A percentile compares a stretch with the other conserved stretches of the same genome.
These are phyloP conservation scores for Platyrinchus mystaceus DNA, from an alignment of 2,797 vertebrate species.

Conservation along the genomic window DNA sequence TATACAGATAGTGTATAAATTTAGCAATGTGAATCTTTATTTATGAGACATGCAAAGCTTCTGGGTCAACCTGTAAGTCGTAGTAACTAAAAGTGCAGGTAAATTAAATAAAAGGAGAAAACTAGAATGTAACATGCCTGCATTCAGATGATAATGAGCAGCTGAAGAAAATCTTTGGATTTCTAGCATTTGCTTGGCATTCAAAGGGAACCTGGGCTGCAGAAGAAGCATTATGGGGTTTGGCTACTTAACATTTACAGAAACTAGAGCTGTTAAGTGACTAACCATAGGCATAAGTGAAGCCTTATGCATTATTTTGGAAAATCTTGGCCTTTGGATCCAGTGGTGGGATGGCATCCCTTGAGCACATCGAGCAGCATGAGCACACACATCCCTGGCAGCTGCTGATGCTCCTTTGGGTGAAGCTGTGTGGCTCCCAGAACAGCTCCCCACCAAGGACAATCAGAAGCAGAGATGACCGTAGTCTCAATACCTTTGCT, in stretches of 20 bases:
- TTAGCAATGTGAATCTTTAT: background rate
- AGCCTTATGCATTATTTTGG: background rate
- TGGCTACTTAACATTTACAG: background rate
- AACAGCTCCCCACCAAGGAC: background rate
- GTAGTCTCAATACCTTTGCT: background rate
- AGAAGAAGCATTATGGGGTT: background rate
- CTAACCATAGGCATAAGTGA: accelerated
- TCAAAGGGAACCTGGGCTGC: background rate
- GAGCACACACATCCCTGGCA: background rate
- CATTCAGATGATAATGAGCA: background rate
- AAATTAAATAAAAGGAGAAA: background rate
- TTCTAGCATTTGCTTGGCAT: background rate
- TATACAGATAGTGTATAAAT: background rate
- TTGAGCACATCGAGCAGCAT: background rate
- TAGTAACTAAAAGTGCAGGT: background rate
- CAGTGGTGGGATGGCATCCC: background rate
- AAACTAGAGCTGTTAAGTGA: background rate
- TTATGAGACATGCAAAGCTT: background rate
- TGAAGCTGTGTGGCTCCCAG: accelerated
- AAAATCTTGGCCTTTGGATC: background rate
- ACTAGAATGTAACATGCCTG: background rate
- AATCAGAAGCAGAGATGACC: background rate
- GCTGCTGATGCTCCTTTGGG: background rate
- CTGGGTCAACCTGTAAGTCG: background rate
- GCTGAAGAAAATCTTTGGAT: background rate